Evolutionary conservation across 2,797 vertebrate genomes (phyloP), one percentile per base, ranked within the genome.

Genomic region (Taenioides sp.): DNA sequence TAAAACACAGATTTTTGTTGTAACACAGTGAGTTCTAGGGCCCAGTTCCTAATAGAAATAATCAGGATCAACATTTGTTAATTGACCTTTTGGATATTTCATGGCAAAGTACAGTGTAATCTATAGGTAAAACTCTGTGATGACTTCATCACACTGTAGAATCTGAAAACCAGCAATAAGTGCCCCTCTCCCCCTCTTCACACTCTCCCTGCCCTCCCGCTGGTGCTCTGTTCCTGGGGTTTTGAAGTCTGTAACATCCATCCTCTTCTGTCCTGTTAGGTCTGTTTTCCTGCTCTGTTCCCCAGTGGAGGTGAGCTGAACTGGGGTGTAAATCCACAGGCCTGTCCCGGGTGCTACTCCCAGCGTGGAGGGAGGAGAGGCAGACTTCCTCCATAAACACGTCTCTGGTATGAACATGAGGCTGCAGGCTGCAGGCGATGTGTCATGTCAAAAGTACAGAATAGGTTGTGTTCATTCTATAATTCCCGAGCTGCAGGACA

Each of bases 371-470:
- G 73, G 69, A 79, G 76, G 79, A 88, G 80, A 75, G 55, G 55
- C 70, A 65, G 9, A 37, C 80, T 84, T 90, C 80, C 80, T 83
- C 73, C 74, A 71, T 87, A 84, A 89, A 87, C 81, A 84, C 84
- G 70, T 85, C 78, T 3, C 71, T 75, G 78, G 83, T 79, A 76
- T 86, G 81, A 62, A 75, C 74, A 76, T 40, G 62, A 52, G 47
- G 20, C 52, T 43, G 57, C 3, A 17, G 43, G 43, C 43, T 47
- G 14, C 0, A 43, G 40, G 40, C 40, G 4, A 4, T 67, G 22
- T 23, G 55, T 54, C 54, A n/a, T 4, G 43, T 11, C 10, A 23
- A 55, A 55, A 22, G n/a, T 22, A 4, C 4, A 23, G 43, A 65
- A 57, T 70, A 16, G 1, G 14, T 17, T 47, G 43, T 16, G 16